phyloP scores from a whole-genome alignment of 1,140 invertebrate genomes.

The Diachasma alloeum region DNA sequence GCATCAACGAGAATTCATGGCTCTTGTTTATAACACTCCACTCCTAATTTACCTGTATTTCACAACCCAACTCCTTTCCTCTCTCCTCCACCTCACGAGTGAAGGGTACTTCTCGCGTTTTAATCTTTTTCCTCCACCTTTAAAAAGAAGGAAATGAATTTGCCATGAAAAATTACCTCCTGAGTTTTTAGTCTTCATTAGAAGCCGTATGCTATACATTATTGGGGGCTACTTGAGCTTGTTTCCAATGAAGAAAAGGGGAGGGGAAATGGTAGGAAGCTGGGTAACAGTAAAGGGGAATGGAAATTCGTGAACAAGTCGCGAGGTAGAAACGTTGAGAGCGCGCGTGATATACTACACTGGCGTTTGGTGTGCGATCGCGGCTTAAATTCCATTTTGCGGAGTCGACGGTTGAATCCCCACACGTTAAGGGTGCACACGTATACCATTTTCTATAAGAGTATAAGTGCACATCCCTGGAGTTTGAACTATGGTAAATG shows the following conservation, averaged over 20 bases:
- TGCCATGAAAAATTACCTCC: not conserved
- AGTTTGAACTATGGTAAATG: not conserved
- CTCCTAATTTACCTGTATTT: not conserved
- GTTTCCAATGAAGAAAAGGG: not conserved
- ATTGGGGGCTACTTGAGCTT: not conserved
- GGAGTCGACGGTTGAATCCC: not conserved
- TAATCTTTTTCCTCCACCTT: not conserved
- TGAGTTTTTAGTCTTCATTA: not conserved
- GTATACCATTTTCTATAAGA: not conserved
- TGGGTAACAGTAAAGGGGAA: conserved; percentile 18
- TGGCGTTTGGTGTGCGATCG: conserved; percentile 43
- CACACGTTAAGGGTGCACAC: conserved; percentile 3
- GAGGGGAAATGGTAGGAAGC: not conserved
- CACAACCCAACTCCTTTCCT: not conserved
- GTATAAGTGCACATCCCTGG: not conserved
- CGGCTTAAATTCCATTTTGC: conserved; percentile 42
- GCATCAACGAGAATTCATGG: not conserved
- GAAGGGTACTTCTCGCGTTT: not conserved
- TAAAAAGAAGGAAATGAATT: not conserved
- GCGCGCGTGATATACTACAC: conserved; percentile 25
- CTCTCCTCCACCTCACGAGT: not conserved
- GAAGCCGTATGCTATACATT: not conserved
- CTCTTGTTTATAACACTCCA: not conserved
- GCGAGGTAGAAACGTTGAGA: conserved; percentile 28
- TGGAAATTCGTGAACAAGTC: not conserved